These are phyloP conservation scores for Mongoloraphidia duomilia DNA, from an alignment of 2,888 invertebrate genomes.

Conservation along the genomic window DNA sequence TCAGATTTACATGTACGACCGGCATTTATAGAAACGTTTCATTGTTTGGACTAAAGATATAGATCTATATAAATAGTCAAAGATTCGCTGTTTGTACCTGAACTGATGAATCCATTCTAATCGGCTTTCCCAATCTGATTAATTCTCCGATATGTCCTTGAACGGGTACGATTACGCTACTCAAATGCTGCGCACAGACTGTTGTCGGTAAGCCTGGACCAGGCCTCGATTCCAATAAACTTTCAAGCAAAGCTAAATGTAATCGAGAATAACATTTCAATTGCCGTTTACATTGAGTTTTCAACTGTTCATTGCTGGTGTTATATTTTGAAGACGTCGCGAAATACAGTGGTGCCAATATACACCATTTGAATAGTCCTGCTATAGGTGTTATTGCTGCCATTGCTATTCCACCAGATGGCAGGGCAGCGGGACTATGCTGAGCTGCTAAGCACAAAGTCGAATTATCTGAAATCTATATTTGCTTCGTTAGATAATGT, in stretches of 20 bases:
- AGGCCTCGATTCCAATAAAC: slow-evolving; percentile 39
- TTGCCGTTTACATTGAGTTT: slow-evolving; percentile 14
- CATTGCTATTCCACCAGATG: slow-evolving; percentile 71
- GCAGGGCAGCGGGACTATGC: slow-evolving; percentile 48
- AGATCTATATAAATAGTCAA: not conserved
- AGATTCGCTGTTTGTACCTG: too few relatives aligned
- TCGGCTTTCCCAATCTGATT: not conserved
- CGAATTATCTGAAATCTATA: slow-evolving; percentile 45
- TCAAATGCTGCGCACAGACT: slow-evolving; percentile 46
- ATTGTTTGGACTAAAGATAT: too few relatives aligned
- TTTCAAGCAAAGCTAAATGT: slow-evolving; percentile 51
- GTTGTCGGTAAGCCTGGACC: slow-evolving; percentile 40
- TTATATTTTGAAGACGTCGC: slow-evolving; percentile 16
- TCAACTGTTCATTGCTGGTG: slow-evolving; percentile 10
- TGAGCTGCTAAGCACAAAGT: slow-evolving; percentile 53
- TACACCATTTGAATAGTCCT: slow-evolving; percentile 65
- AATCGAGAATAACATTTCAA: slow-evolving; percentile 44
- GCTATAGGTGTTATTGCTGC: slow-evolving; percentile 68
- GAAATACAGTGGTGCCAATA: slow-evolving; percentile 47
- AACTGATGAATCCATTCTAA: slow-evolving; percentile 1
- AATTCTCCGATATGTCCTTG: slow-evolving; percentile 20
- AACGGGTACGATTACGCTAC: slow-evolving; percentile 33
- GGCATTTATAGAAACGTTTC: too few relatives aligned
- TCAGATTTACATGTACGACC: not conserved
- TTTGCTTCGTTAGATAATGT: not conserved